Percentiles rank a stretch among this genome's conserved stretches.
These are phyloP conservation scores for Dryomyza anilis DNA, from an alignment of 2,888 invertebrate species.

Conservation along the genomic window DNA sequence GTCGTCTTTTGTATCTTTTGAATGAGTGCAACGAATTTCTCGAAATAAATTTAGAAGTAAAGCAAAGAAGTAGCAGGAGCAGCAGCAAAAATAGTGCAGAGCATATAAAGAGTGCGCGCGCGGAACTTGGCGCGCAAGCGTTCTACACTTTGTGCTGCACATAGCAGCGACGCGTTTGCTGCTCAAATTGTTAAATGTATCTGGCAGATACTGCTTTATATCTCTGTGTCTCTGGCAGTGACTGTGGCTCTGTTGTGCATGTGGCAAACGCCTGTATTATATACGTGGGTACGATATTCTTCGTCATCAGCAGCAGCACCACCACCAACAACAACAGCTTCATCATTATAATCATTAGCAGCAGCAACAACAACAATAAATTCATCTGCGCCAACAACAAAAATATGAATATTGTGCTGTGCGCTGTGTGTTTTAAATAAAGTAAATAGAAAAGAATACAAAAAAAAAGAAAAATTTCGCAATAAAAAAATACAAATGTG, in stretches of 20 bases:
- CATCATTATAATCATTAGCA: too few relatives aligned
- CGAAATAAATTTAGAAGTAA: conserved; percentile 21
- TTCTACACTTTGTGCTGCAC: conserved; percentile 4
- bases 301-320: too few relatives aligned
- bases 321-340: too few relatives aligned
- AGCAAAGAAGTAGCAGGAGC: neutral
- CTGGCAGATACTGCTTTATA: conserved; percentile 3
- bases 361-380: too few relatives aligned
- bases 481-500: neutral
- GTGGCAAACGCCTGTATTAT: conserved; percentile 20
- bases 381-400: too few relatives aligned
- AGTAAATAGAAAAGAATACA: conserved; percentile 7
- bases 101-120: too few relatives aligned
- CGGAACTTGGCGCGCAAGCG: conserved; percentile 27
- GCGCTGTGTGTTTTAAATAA: conserved; percentile 14
- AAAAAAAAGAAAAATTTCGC: neutral
- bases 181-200: conserved; percentile 5
- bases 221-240: conserved; percentile 9
- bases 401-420: neutral
- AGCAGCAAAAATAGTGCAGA: too few relatives aligned
- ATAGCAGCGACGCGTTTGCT: neutral
- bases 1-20: neutral
- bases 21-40: conserved; percentile 12
- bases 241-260: conserved; percentile 13
- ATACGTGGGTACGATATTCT: conserved; percentile 14